phyloP scores from a whole-genome alignment of 2,113 vertebrate genomes.

The Cacatua alba region DNA sequence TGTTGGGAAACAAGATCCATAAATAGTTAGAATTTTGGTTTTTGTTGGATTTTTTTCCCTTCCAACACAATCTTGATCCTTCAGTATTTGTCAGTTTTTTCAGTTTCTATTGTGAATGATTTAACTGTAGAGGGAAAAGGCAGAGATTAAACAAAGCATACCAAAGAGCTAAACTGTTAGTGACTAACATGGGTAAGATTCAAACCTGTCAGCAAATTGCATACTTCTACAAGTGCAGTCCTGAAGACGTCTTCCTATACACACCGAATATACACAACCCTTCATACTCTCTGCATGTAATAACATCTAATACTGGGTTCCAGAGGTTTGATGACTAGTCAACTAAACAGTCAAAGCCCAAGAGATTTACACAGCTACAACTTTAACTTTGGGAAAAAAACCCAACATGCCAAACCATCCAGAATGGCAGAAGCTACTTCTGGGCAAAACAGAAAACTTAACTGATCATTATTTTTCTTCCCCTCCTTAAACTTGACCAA shows the following conservation, averaged over 20 bases:
- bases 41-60: background rate
- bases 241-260: background rate
- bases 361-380: background rate
- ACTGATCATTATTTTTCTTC: background rate
- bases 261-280: background rate
- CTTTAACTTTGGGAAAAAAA: background rate
- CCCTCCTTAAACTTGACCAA: background rate
- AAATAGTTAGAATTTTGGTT: slow-evolving; percentile 64
- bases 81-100: slow-evolving; percentile 56
- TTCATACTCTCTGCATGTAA: background rate
- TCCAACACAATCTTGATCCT: slow-evolving; percentile 28
- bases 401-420: background rate
- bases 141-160: slow-evolving; percentile 37
- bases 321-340: background rate
- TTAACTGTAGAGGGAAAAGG: slow-evolving; percentile 15
- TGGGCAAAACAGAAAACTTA: background rate
- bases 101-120: slow-evolving; percentile 36
- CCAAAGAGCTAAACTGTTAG: slow-evolving; percentile 1
- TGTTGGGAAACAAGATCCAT: slow-evolving; percentile 67
- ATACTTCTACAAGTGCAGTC: background rate
- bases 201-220: slow-evolving; percentile 25
- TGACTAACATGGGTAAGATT: background rate
- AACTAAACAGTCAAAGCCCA: background rate
- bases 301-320: background rate
- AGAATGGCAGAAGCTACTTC: background rate